Percentiles rank a stretch among this genome's conserved stretches.
These are phyloP conservation scores for Nomada hirtipes DNA, from an alignment of 2,888 invertebrate genomes.

Conservation along the genomic window DNA sequence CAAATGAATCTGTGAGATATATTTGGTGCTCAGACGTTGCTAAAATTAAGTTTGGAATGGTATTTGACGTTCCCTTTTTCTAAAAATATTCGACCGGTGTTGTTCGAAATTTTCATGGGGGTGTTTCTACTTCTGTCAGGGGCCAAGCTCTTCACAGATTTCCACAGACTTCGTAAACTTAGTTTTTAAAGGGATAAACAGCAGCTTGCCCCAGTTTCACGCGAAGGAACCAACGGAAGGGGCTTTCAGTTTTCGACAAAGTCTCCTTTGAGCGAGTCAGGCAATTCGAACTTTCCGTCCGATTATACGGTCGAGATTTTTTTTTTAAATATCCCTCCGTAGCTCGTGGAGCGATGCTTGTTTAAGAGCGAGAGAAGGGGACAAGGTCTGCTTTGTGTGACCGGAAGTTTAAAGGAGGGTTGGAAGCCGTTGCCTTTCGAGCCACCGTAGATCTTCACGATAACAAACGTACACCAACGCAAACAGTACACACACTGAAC, in stretches of 20 bases:
- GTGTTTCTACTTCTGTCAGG: too few species aligned
- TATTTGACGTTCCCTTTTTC: too few species aligned
- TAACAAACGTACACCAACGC: slow-evolving; percentile 36
- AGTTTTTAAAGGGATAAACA: neutral
- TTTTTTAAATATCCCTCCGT: slow-evolving; percentile 19
- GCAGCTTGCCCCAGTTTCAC: neutral
- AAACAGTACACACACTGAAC: slow-evolving; percentile 1
- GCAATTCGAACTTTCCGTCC: slow-evolving; percentile 26
- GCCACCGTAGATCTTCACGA: slow-evolving; percentile 55
- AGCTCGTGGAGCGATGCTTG: slow-evolving; percentile 15
- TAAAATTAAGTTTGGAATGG: too few species aligned
- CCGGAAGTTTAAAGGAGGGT: slow-evolving; percentile 61
- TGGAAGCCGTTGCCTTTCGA: slow-evolving; percentile 52
- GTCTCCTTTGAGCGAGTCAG: slow-evolving; percentile 20
- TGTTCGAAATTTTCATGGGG: too few species aligned
- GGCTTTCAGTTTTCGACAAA: slow-evolving; percentile 36
- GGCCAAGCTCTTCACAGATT: neutral
- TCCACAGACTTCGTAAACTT: neutral
- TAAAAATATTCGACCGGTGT: too few species aligned
- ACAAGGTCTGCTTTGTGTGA: slow-evolving; percentile 68
- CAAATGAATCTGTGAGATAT: too few species aligned
- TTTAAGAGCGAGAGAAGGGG: slow-evolving; percentile 28
- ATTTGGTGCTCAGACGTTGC: too few species aligned
- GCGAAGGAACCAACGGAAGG: neutral
- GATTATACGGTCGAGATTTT: slow-evolving; percentile 31